Evolutionary conservation across 2,888 invertebrate species (phyloP), one percentile per base, ranked within the genome.

Genomic region (Lordiphosa fenestrarum): DNA sequence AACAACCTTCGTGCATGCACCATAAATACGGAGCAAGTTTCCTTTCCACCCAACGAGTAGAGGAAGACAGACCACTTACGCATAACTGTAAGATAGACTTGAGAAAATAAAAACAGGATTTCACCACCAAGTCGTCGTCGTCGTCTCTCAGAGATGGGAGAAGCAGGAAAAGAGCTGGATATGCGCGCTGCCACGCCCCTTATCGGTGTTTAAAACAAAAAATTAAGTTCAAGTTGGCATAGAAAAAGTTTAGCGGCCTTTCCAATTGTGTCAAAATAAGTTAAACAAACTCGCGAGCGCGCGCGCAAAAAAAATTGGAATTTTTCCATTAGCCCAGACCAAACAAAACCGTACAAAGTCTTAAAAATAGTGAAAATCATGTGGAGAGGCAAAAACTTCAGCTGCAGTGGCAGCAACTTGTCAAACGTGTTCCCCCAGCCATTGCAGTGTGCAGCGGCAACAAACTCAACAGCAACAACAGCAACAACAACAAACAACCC

Each of bases 331-430:
- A 76, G 69, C 55, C 60, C 39, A 39, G 52, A 48, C 59, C 71
- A 59, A 57, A 70, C 71, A 59, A 57, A 70, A 46, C 63, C 63
- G 49, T 50, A 73, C 62, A 67, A 54, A 56, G 49, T 51, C 73
- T 68, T 75, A 71, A 71, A 80, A 84, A 80, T 84, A 80, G 80
- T 84, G 80, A 80, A 80, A 84, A 84, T 84, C 80, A 80, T 80
- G 84, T 77, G 80, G 63, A 63, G 63, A 73, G 80, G 44, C 37
- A 44, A 61, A 60, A 60, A 42, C 62, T 53, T 37, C 55, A 71
- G 61, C 56, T 69, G 61, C 65, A 61, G 25, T 25, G 6, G 25
- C 25, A 60, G 65, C 61, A 77, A 81, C 78, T 84, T 81, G 81
- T 84, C 81, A 81, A 81, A 81, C 81, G 82, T 84, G 81, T 81